Conservation (phyloP, 2,888 invertebrate genomes). For the Griposia aprilina region DNA sequence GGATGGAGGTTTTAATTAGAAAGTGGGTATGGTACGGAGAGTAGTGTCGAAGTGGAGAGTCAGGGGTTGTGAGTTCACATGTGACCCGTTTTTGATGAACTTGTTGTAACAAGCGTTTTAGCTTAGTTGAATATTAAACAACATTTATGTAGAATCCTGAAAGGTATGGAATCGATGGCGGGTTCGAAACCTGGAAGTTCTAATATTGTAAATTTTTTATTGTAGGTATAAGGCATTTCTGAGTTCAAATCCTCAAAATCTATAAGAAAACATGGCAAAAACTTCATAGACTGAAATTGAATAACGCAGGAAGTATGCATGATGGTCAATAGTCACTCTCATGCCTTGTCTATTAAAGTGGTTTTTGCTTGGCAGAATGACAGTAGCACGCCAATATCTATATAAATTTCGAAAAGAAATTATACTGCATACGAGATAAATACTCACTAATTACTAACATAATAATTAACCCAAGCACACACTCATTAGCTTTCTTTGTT, state of each 20-base stretch:
- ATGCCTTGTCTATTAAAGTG: background rate
- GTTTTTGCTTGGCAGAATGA: background rate
- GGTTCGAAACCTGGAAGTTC: background rate
- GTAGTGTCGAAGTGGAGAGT: background rate
- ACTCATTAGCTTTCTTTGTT: slow-evolving; percentile 65
- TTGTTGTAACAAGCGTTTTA: background rate
- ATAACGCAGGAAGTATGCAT: background rate
- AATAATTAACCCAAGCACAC: slow-evolving; percentile 57
- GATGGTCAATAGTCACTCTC: background rate
- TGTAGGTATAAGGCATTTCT: too few species aligned
- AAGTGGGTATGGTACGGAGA: background rate
- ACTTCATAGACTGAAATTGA: background rate
- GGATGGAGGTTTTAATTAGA: slow-evolving; percentile 24
- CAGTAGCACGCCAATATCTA: background rate
- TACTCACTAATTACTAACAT: slow-evolving; percentile 32
- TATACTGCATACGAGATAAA: slow-evolving; percentile 24
- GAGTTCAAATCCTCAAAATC: background rate
- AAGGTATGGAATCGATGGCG: too few species aligned
- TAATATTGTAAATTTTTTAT: too few species aligned
- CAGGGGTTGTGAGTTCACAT: background rate
- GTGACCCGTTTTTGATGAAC: background rate
- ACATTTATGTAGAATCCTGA: too few species aligned
- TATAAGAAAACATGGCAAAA: too few species aligned
- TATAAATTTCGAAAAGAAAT: background rate
- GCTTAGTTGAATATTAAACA: too few species aligned